Conservation (phyloP, 2,113 vertebrate genomes). For the Dicrurus megarhynchus region DNA sequence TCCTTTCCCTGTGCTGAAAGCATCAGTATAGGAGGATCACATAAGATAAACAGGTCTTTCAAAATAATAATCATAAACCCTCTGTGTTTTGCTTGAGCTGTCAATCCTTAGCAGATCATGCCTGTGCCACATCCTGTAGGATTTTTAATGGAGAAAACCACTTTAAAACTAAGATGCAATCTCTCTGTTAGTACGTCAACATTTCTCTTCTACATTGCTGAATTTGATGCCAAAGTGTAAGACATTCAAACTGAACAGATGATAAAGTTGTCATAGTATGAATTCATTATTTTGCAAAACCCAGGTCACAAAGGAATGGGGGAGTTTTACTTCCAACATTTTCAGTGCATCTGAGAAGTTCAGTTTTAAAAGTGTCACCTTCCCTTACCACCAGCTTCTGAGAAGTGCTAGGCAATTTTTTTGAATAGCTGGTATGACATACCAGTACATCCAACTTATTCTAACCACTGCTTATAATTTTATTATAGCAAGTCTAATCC, state of each 20-base stretch:
- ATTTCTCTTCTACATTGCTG: not conserved
- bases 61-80: not conserved
- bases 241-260: not conserved
- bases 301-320: not conserved
- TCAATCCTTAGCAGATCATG: not conserved
- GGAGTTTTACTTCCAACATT: not conserved
- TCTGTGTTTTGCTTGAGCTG: not conserved
- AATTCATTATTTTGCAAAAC: not conserved
- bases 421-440: not conserved
- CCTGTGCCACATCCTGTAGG: not conserved
- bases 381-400: not conserved
- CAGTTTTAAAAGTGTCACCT: not conserved
- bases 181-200: not conserved
- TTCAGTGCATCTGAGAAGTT: not conserved
- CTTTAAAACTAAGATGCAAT: not conserved
- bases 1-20: not conserved
- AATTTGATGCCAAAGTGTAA: not conserved
- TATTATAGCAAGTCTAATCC: not conserved
- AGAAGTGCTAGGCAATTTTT: not conserved
- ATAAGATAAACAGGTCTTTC: not conserved
- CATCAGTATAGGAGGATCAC: not conserved
- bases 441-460: not conserved
- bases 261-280: not conserved
- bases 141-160: not conserved
- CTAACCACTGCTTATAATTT: not conserved